Percentiles rank a stretch among this genome's conserved stretches.
These are phyloP conservation scores for Pilophorus perplexus DNA, from an alignment of 2,888 invertebrate genomes.

Conservation along the genomic window DNA sequence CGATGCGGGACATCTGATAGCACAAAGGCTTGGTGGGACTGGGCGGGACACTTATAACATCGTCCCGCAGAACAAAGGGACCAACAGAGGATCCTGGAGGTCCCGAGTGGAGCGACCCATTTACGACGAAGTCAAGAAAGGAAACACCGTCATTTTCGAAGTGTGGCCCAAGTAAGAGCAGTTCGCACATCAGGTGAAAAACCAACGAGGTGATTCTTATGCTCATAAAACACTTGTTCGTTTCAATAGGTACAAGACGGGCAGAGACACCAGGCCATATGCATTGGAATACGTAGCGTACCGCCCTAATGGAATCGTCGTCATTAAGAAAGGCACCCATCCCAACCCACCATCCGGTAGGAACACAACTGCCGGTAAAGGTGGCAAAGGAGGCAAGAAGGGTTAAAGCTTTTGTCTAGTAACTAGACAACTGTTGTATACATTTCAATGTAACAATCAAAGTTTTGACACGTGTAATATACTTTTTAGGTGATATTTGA, in stretches of 20 bases:
- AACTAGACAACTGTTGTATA: too few species aligned
- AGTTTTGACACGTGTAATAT: too few species aligned
- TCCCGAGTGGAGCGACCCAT: constrained; percentile 1
- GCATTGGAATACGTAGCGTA: constrained; percentile 1
- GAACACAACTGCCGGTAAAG: too few species aligned
- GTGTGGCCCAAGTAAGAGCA: constrained; percentile 9
- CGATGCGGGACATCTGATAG: constrained; percentile 33
- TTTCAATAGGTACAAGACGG: constrained; percentile 5
- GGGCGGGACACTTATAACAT: constrained; percentile 23
- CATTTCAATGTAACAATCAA: too few species aligned
- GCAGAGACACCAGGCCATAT: constrained; percentile 6
- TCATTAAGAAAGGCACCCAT: constrained; percentile 2
- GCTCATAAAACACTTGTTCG: too few species aligned
- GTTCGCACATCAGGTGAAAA: too few species aligned
- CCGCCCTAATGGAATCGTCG: not conserved
- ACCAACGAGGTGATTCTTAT: too few species aligned
- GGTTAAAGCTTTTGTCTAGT: too few species aligned
- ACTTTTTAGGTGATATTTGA: too few species aligned
- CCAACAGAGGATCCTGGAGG: constrained; percentile 28
- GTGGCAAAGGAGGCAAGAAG: not conserved
- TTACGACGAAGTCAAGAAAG: constrained; percentile 16
- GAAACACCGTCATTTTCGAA: constrained; percentile 1
- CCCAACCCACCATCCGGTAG: constrained; percentile 2
- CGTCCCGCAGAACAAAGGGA: constrained; percentile 19
- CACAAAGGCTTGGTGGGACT: constrained; percentile 28